These are phyloP conservation scores for Cranoglanis bouderius DNA, from an alignment of 2,113 vertebrate genomes.

Conservation along the genomic window DNA sequence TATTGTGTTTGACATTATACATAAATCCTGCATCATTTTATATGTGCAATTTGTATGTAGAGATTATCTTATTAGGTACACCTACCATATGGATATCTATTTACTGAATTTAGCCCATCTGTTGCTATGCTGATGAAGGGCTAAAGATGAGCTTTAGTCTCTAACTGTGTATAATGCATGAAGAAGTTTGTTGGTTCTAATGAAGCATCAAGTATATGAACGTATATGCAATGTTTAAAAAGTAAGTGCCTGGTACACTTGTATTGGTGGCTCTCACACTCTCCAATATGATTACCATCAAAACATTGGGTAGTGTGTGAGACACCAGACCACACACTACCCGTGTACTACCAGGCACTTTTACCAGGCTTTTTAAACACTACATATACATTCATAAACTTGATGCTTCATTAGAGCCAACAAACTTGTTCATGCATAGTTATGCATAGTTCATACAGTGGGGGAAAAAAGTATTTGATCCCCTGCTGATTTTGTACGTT, in stretches of 20 bases:
- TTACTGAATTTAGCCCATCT: neutral
- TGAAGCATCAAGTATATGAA: neutral
- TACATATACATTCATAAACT: no score
- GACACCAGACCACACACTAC: no score
- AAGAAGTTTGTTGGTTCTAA: neutral
- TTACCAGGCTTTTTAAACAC: no score
- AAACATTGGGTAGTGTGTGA: no score
- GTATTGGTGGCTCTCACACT: neutral
- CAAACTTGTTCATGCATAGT: no score
- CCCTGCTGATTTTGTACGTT: no score
- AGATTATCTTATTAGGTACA: neutral
- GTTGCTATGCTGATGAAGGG: neutral
- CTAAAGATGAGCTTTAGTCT: neutral
- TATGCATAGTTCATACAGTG: no score
- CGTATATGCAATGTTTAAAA: neutral
- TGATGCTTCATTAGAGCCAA: no score
- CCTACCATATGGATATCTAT: neutral
- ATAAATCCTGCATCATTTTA: neutral
- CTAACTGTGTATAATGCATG: neutral
- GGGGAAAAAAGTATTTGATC: no score
- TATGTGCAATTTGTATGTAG: neutral
- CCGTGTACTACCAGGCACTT: no score
- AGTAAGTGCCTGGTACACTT: neutral
- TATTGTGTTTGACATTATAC: slow-evolving; percentile 2
- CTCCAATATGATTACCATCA: neutral